Conservation (phyloP, 2,797 vertebrate species). For the Sternarchorhynchus goeldii region DNA sequence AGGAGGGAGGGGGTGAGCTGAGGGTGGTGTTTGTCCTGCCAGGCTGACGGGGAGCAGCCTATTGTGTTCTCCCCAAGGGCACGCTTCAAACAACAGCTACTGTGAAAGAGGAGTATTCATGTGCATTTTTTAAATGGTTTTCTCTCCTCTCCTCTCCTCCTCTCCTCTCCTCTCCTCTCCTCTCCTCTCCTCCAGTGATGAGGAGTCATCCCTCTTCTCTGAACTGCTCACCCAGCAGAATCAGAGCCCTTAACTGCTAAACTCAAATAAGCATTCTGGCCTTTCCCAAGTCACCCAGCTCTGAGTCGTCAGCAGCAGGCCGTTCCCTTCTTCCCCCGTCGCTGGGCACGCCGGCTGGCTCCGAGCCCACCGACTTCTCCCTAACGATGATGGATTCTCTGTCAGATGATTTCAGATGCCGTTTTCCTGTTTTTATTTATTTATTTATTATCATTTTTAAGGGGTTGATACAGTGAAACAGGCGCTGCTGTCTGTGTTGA, state of each 20-base stretch:
- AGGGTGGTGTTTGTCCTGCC: constrained; percentile 65
- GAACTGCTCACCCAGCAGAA: not conserved
- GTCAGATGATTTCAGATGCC: constrained; percentile 19
- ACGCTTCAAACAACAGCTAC: constrained; percentile 63
- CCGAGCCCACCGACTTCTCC: constrained; percentile 26
- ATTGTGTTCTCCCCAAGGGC: constrained; percentile 74
- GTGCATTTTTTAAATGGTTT: constrained; percentile 52
- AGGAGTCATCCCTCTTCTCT: not conserved
- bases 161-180: constrained; percentile 36
- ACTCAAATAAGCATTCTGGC: not conserved
- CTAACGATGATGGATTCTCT: constrained; percentile 57
- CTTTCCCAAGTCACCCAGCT: constrained; percentile 18
- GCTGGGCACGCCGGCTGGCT: constrained; percentile 32
- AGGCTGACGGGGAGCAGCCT: constrained; percentile 63
- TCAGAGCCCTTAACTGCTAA: not conserved
- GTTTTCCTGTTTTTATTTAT: not conserved
- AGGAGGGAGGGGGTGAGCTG: constrained; percentile 53
- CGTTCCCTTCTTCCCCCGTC: constrained; percentile 35
- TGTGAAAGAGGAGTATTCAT: constrained; percentile 48
- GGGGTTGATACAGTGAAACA: constrained; percentile 32
- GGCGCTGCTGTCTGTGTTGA: constrained; percentile 26
- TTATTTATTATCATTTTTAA: constrained; percentile 24
- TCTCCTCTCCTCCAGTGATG: not conserved
- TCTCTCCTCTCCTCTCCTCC: constrained; percentile 4
- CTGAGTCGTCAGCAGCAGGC: not conserved